Base-by-base conservation (phyloP, 2,113 vertebrate genomes). In the Anolis carolinensis region DNA sequence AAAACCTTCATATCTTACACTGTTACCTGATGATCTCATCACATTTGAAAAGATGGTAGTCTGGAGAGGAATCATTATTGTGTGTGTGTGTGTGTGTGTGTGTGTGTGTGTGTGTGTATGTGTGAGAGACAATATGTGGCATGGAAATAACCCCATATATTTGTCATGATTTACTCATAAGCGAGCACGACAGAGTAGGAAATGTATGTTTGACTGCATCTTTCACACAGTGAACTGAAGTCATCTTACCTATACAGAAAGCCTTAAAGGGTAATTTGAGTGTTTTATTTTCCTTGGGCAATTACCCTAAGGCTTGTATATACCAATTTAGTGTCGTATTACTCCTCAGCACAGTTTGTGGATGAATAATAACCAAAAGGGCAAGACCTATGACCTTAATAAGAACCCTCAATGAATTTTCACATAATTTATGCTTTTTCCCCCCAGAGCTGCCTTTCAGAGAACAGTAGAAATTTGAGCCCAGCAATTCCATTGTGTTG, bases 21-120 rank as follows among this genome's bases (percentile, higher is more conserved):
- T 95, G 94, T 96, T 96, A 97, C 95, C 96, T 97, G 96, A 95
- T 97, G 96, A 96, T 96, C 95, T 96, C 95, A 96, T 96, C 94
- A 94, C 91, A 92, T 95, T 95, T 96, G 95, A 95, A 96, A 95
- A 89, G 93, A 95, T 89, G 93, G 95, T 92, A 93, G 94, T 95
- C 91, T 95, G 88, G 83, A 90, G 96, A 93, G 90, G 91, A 94
- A 79, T 76, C 94, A 91, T 94, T 94, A 95, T 95, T 94, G 94
- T 83, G 16, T 59, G 55, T 93, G 85, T 88, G 92, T 95, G 92
- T 91, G 87, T 95, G 95, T 90, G n/a, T n/a, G n/a, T n/a, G n/a
- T n/a, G n/a, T n/a, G n/a, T 94, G 94, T 83, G 16, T 59, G 55
- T 93, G 85, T 88, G 92, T 95, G 92, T 91, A 86, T 95, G 95